Evolutionary conservation across 2,797 vertebrate genomes (phyloP), one percentile per base, ranked within the genome.

Genomic region (Alexandromys oeconomus): DNA sequence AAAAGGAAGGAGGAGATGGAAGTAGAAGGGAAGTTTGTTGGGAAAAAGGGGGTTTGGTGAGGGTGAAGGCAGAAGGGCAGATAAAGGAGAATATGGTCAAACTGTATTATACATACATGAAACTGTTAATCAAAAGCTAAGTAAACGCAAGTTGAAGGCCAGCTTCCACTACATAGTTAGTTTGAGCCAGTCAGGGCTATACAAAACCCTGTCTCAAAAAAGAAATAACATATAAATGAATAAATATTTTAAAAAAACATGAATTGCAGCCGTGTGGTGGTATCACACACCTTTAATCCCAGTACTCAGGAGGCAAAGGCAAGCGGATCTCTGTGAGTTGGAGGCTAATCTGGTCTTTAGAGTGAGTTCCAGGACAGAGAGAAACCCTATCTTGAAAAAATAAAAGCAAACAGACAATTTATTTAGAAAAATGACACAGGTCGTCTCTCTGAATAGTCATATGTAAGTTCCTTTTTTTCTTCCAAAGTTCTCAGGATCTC

Each of bases 231-330:
- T 59, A 81, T 81, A 61, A 59, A 61, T 29, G n/a, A 81, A 61
- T 81, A 40, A 81, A 81, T 80, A 40, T 29, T 48, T 48, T 92
- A 29, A 89, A 96, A 92, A 54, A 54, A 54, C 10, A 89, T n/a
- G 74, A 54, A 92, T 74, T 87, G 46, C 31, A 92, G 57, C 57
- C 57, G 5, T 25, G 13, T 3, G 29, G n/a, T 61, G 40, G 79
- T 40, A 13, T 37, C 2, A 0, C 23, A 15, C 4, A 6, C 54
- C 54, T 40, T 40, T 81, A 81, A 17, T 81, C n/a, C 3, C 54
- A 81, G 54, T 23, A 81, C 11, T 57, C 4, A 11, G 65, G 65
- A 67, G 29, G 78, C 78, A 79, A 29, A 79, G 48, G 48, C 48
- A 79, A 21, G 19, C 1, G 3, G 78, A 57, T 23, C 34, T 57